Evolutionary conservation across 1,140 invertebrate genomes (phyloP).

Genomic region (Mactra quadrangularis): DNA sequence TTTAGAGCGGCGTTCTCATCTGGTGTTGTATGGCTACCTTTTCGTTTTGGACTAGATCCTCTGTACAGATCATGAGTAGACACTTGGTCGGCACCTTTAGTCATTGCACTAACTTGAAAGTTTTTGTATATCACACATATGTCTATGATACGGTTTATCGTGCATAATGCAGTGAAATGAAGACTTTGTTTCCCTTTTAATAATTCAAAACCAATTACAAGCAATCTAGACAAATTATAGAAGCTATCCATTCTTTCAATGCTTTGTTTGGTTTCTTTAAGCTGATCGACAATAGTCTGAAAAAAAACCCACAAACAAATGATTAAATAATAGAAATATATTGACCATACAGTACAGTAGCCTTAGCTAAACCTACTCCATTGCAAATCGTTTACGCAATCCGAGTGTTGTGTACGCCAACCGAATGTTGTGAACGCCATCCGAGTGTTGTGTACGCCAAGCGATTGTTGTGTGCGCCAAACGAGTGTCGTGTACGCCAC

Average conservation of each 20-base stretch:
- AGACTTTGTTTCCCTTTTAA: conserved; percentile 86
- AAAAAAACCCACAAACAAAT: conserved; percentile 54
- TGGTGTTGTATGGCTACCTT: conserved; percentile 46
- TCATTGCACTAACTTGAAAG: conserved; percentile 69
- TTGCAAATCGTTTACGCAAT: no score
- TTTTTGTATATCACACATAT: conserved; percentile 82
- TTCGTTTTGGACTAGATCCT: conserved; percentile 57
- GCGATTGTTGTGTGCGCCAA: no score
- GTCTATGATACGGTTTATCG: conserved; percentile 87
- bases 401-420: no score
- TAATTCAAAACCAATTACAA: conserved; percentile 85
- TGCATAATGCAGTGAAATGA: conserved; percentile 86
- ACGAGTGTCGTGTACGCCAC: no score
- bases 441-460: no score
- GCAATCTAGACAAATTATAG: conserved; percentile 84
- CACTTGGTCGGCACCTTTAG: conserved; percentile 60
- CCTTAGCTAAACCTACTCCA: no score
- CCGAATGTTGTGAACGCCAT: no score
- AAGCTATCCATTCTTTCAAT: conserved; percentile 76
- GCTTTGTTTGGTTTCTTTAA: conserved; percentile 63
- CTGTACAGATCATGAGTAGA: conserved; percentile 38
- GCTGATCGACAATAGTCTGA: conserved; percentile 80
- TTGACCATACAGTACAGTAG: no score
- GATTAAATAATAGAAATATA: neutral
- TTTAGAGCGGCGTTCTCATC: conserved; percentile 57